Conservation (phyloP, 1,140 invertebrate species). For the Drosophila grimshawi region DNA sequence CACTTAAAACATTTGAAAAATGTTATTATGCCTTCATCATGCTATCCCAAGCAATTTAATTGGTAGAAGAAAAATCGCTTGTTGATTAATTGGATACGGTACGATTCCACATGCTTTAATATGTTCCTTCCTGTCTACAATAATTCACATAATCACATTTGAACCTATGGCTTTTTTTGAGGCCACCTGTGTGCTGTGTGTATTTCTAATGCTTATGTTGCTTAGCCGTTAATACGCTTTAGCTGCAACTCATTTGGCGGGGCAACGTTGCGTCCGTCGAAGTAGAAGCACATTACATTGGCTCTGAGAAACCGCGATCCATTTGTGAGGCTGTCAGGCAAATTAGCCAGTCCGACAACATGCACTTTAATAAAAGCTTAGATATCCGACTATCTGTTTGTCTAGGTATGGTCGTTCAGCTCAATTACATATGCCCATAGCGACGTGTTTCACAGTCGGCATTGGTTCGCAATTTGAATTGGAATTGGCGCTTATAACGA, state of each 20-base stretch:
- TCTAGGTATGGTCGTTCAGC: conserved; percentile 41
- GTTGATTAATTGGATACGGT: too few relatives aligned
- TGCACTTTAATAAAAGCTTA: conserved; percentile 50
- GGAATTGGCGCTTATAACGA: conserved; percentile 42
- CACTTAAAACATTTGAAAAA: too few relatives aligned
- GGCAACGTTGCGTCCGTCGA: conserved; percentile 15
- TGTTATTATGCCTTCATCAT: too few relatives aligned
- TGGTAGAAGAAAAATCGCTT: too few relatives aligned
- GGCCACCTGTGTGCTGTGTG: neutral
- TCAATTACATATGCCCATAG: conserved; percentile 62
- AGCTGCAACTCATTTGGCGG: conserved; percentile 46
- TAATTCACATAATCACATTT: neutral
- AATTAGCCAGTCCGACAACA: conserved; percentile 48
- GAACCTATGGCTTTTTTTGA: neutral
- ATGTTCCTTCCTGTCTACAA: too few relatives aligned
- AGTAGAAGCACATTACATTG: conserved; percentile 31
- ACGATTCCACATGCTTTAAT: too few relatives aligned
- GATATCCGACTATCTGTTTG: conserved; percentile 18
- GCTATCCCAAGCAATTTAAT: too few relatives aligned
- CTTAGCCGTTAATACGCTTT: conserved; percentile 55
- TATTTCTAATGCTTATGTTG: conserved; percentile 29
- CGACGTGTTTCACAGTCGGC: neutral
- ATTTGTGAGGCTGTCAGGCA: conserved; percentile 51
- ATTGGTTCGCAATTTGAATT: conserved; percentile 11
- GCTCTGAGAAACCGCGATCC: conserved; percentile 36